Evolutionary conservation across 1,140 invertebrate species (phyloP).

Genomic region (Drosophila hydei): DNA sequence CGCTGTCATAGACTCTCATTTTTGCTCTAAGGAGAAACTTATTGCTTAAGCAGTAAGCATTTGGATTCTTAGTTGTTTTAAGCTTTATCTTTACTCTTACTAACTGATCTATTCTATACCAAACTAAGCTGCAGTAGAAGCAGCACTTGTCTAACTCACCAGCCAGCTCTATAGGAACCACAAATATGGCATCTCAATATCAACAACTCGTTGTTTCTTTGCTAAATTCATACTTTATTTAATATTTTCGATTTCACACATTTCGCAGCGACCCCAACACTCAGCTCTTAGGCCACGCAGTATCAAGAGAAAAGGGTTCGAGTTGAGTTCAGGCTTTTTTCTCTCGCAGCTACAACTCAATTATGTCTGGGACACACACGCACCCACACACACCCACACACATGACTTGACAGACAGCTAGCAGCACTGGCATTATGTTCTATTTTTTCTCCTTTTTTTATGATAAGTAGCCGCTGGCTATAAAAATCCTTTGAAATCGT

Average conservation of each 20-base stretch:
- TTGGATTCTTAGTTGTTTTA: too few relatives aligned
- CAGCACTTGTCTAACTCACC: too few relatives aligned
- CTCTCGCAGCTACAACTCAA: slow-evolving; percentile 71
- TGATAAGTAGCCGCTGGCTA: slow-evolving; percentile 80
- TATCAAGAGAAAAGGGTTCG: slow-evolving; percentile 27
- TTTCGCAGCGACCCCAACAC: not conserved
- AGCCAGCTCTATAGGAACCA: too few relatives aligned
- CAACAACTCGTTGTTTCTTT: too few relatives aligned
- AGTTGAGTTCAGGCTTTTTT: slow-evolving; percentile 11
- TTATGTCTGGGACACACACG: slow-evolving; percentile 72
- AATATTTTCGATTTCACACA: not conserved
- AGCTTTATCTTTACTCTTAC: too few relatives aligned
- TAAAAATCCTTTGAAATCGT: slow-evolving; percentile 73
- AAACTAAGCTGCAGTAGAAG: too few relatives aligned
- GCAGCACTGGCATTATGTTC: slow-evolving; percentile 64
- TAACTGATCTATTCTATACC: too few relatives aligned
- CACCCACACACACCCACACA: slow-evolving; percentile 37
- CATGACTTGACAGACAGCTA: slow-evolving; percentile 74
- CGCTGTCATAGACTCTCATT: too few relatives aligned
- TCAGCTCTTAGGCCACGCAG: not conserved
- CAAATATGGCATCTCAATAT: too few relatives aligned
- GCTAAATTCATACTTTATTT: not conserved
- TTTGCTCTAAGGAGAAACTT: too few relatives aligned
- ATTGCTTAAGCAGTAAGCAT: too few relatives aligned
- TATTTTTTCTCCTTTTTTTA: slow-evolving; percentile 58